Conservation (phyloP, 2,113 vertebrate species). For the Aphyosemion australe region DNA sequence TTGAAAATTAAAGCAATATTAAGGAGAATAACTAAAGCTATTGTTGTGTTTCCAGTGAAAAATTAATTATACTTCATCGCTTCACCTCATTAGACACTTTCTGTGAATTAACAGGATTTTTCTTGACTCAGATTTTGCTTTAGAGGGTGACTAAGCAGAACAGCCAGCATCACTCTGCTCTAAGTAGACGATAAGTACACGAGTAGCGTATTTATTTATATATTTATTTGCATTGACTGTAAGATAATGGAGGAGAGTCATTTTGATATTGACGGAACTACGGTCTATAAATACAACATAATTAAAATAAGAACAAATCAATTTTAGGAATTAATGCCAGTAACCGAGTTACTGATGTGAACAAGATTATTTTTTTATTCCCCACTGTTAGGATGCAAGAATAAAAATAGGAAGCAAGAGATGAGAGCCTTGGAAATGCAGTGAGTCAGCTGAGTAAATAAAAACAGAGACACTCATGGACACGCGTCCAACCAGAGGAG, state of each 20-base stretch:
- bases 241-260: background rate
- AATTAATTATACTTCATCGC: background rate
- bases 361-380: background rate
- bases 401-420: conserved; percentile 2
- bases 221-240: background rate
- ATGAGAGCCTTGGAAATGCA: conserved; percentile 24
- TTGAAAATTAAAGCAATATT: background rate
- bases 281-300: conserved; percentile 6
- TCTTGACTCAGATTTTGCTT: conserved; percentile 1
- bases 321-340: conserved; percentile 24
- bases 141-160: background rate
- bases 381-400: background rate
- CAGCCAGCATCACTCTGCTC: background rate
- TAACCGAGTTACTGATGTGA: conserved; percentile 14
- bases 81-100: background rate
- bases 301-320: conserved; percentile 45
- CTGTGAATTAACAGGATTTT: background rate
- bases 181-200: background rate
- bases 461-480: conserved; percentile 40
- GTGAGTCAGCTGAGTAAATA: conserved; percentile 33
- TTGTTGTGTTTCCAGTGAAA: background rate
- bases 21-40: background rate
- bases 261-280: conserved; percentile 18
- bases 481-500: conserved; percentile 26
- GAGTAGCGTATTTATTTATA: background rate